A percentile compares a stretch with the other conserved stretches of the same genome.
These are phyloP conservation scores for Eremophila alpestris DNA, from an alignment of 2,797 vertebrate species.

Conservation along the genomic window DNA sequence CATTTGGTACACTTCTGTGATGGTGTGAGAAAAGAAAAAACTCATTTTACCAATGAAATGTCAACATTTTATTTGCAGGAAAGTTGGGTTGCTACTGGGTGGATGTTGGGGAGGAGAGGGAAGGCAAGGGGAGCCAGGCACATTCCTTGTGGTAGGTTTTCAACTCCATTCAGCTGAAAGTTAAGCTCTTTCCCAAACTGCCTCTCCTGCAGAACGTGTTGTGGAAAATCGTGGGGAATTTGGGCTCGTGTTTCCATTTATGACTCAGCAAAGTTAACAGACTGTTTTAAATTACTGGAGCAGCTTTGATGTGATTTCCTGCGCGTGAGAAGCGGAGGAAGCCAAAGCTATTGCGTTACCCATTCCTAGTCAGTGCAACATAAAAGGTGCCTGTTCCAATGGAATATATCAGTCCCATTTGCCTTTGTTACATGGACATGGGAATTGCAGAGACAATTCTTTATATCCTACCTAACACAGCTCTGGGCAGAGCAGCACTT, in stretches of 20 bases:
- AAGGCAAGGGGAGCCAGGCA: background rate
- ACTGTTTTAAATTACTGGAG: conserved; percentile 38
- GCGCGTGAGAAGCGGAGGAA: background rate
- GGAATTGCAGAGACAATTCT: background rate
- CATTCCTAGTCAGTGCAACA: background rate
- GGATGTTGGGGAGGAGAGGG: background rate
- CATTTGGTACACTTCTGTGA: background rate
- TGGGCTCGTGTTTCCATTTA: background rate
- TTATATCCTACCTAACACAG: background rate
- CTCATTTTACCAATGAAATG: background rate
- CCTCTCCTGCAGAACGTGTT: background rate
- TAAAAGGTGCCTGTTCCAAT: background rate
- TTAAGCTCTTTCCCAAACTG: background rate
- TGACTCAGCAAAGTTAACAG: conserved; percentile 57
- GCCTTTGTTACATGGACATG: background rate
- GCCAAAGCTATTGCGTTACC: background rate
- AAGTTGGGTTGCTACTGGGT: background rate
- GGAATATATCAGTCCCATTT: background rate
- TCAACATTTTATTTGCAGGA: background rate
- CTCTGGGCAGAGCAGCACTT: background rate
- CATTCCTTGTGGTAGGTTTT: background rate
- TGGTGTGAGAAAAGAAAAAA: conserved; percentile 5
- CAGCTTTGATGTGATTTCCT: conserved; percentile 60
- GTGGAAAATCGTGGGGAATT: background rate
- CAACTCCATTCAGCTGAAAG: background rate